Evolutionary conservation across 2,797 vertebrate genomes (phyloP), one percentile per base, ranked within the genome.

Genomic region (Leuciscus waleckii): DNA sequence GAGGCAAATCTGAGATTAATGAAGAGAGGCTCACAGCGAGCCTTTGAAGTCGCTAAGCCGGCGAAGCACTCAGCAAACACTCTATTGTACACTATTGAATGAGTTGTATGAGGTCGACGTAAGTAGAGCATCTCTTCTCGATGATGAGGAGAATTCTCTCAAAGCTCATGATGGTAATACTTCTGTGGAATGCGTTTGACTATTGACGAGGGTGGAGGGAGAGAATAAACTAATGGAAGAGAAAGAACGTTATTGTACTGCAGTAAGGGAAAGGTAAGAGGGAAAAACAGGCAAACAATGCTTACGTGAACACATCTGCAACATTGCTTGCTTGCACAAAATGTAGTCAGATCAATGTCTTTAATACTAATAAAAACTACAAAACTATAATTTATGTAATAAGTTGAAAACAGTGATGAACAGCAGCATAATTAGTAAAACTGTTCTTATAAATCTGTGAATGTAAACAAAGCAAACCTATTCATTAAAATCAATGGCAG

Each of bases 1-100:
- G 81, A 77, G 54, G 68, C 67, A 56, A 85, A 88, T 85, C 79
- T 70, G 6, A 75, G 84, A 54, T 84, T 89, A 89, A 89, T 88
- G 84, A 88, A 88, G 79, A 69, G 67, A 71, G 82, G 63, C 87
- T 85, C 79, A 61, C 56, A 61, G 67, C 6, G 39, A 49, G 80
- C 21, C 86, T 89, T 86, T 83, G 75, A 87, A 87, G 86, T 81
- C 49, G 16, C 46, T 79, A 89, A 82, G 70, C 56, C 61, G 58
- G 41, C 26, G 4, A 37, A 80, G 76, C 85, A 81, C 82, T 80
- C 46, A 5, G 87, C 78, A 86, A 85, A 88, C 81, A 88, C 87
- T 86, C 68, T 17, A 75, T 78, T 79, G 76, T 41, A 37, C 87
- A 86, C 68, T 11, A 75, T 78, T 79, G 76, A 32, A 37, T 80